A percentile compares a stretch with the other conserved stretches of the same genome.
phyloP scores from a whole-genome alignment of 1,140 invertebrate species.

The Lethrus apterus region DNA sequence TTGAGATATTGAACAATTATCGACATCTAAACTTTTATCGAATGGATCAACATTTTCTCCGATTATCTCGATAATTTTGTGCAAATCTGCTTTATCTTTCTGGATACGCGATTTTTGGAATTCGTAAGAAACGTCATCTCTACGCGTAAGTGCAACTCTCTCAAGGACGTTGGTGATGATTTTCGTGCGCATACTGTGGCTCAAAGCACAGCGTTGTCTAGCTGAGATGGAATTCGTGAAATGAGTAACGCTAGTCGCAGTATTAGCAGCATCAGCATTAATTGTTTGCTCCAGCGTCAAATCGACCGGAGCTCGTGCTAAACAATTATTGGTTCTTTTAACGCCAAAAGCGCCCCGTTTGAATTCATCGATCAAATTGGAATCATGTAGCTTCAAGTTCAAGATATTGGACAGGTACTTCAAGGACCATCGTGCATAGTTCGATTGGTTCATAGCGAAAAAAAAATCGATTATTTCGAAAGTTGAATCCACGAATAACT shows the following conservation, averaged over 20 bases:
- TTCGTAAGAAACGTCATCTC: slow-evolving; percentile 10
- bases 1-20: no score
- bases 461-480: slow-evolving; percentile 28
- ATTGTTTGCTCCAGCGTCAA: slow-evolving; percentile 26
- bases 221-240: slow-evolving; percentile 31
- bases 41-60: background rate
- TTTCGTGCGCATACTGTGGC: slow-evolving; percentile 28
- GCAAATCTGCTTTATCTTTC: background rate
- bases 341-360: slow-evolving; percentile 21
- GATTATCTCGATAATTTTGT: background rate
- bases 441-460: slow-evolving; percentile 31
- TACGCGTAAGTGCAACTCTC: background rate
- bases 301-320: slow-evolving; percentile 20
- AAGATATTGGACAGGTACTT: slow-evolving; percentile 22
- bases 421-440: slow-evolving; percentile 28
- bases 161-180: slow-evolving; percentile 77
- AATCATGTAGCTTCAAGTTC: slow-evolving; percentile 17
- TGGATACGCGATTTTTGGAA: slow-evolving; percentile 6
- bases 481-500: slow-evolving; percentile 28
- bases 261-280: slow-evolving; percentile 19
- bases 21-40: no score
- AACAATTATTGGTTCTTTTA: slow-evolving; percentile 15
- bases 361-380: slow-evolving; percentile 21
- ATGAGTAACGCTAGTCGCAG: slow-evolving; percentile 18
- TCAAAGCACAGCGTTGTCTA: slow-evolving; percentile 31